Evolutionary conservation across 2,888 invertebrate species (phyloP), one percentile per base, ranked within the genome.

Genomic region (Hirtodrosophila duncani): DNA sequence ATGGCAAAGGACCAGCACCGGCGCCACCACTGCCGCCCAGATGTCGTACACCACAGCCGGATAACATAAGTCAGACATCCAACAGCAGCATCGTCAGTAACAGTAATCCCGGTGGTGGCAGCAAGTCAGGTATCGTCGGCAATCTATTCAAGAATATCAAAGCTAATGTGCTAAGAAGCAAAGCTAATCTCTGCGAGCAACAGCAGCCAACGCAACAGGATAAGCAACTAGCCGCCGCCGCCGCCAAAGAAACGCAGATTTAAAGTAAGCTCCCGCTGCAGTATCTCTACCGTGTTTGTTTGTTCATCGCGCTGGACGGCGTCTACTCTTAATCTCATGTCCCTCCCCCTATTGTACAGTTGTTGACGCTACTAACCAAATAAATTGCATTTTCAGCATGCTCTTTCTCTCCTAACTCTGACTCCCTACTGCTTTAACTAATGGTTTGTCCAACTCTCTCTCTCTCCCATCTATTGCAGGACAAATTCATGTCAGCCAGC

Each of bases 401-500:
- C 45, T 53, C 9, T 23, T 39, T 53, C n/a, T n/a, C n/a, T n/a
- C n/a, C n/a, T n/a, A n/a, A n/a, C n/a, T n/a, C n/a, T n/a, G n/a
- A n/a, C n/a, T n/a, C n/a, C n/a, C n/a, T n/a, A n/a, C n/a, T n/a
- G n/a, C n/a, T n/a, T n/a, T n/a, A n/a, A n/a, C n/a, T n/a, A n/a
- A n/a, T n/a, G n/a, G n/a, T n/a, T n/a, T n/a, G n/a, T n/a, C n/a
- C n/a, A n/a, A n/a, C 4, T 7, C 34, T 39, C 41, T 10, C 10
- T 50, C 20, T 44, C 7, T 24, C 57, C 52, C 48, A 39, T 84
- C 77, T 9, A 4, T 71, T 71, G 6, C 66, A 87, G 87, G 87
- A 86, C 59, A 87, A 87, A 80, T 66, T 63, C 30, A 85, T 87
- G 81, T 86, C 86, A 51, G 75, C 86, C 46, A 87, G 86, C 63